A percentile compares a stretch with the other conserved stretches of the same genome.
These are phyloP conservation scores for Aegotheles bennettii DNA, from an alignment of 2,113 vertebrate genomes.

Conservation along the genomic window DNA sequence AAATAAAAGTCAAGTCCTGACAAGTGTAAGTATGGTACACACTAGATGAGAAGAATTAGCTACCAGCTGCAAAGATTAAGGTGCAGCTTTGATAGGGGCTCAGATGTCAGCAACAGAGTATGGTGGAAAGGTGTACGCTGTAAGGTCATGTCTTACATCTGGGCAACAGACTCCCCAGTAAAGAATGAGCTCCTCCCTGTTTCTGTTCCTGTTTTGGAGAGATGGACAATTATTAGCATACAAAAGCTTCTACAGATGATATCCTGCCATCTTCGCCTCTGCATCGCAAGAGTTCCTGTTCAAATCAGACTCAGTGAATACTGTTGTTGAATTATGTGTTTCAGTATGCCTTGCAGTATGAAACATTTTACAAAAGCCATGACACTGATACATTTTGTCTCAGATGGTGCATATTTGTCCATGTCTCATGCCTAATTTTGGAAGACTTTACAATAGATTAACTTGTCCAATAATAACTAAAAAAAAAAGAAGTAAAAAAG, in stretches of 20 bases:
- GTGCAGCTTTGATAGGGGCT: neutral
- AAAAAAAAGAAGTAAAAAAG: neutral
- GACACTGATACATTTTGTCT: neutral
- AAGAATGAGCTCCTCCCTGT: neutral
- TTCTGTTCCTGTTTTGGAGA: neutral
- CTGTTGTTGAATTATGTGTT: neutral
- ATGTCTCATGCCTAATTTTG: neutral
- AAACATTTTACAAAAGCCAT: neutral
- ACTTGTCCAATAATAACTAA: neutral
- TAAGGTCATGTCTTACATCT: neutral
- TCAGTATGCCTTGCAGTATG: neutral
- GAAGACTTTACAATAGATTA: neutral
- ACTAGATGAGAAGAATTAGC: neutral
- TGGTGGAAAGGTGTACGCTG: neutral
- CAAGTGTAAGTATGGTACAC: neutral
- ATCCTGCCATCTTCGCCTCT: neutral
- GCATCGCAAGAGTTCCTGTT: neutral
- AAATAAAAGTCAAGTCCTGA: neutral
- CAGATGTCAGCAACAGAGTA: neutral
- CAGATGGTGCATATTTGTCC: neutral
- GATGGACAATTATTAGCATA: neutral
- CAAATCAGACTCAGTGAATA: neutral
- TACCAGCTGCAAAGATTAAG: neutral
- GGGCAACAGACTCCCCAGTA: neutral
- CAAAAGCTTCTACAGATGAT: neutral